Conservation (phyloP, 2,797 vertebrate genomes). For the Siniperca scherzeri region DNA sequence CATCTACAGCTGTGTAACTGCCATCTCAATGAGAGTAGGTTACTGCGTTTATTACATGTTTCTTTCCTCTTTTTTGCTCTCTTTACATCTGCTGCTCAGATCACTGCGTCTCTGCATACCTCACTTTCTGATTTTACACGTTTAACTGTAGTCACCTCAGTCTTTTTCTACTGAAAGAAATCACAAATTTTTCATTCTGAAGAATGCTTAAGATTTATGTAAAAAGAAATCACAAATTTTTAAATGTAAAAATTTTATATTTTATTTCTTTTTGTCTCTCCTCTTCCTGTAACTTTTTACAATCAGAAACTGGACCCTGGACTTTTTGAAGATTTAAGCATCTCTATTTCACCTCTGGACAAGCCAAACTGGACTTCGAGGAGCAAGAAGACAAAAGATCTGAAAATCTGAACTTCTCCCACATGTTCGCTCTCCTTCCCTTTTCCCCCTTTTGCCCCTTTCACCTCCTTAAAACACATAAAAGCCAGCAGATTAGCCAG, state of each 20-base stretch:
- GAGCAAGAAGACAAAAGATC: slow-evolving; percentile 42
- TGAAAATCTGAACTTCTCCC: slow-evolving; percentile 42
- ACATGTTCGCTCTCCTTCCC: slow-evolving; percentile 31
- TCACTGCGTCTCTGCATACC: not conserved
- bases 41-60: slow-evolving; percentile 22
- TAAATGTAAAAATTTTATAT: not conserved
- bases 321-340: slow-evolving; percentile 34
- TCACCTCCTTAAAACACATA: slow-evolving; percentile 51
- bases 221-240: not conserved
- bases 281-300: not conserved
- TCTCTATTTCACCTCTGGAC: slow-evolving; percentile 52
- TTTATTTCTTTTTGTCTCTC: not conserved
- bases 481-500: slow-evolving; percentile 59
- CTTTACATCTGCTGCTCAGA: slow-evolving; percentile 16
- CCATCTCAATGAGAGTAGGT: slow-evolving; percentile 73
- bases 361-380: slow-evolving; percentile 58
- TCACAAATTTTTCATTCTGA: not conserved
- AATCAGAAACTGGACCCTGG: slow-evolving; percentile 65
- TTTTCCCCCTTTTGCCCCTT: not conserved
- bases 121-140: slow-evolving; percentile 6
- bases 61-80: not conserved
- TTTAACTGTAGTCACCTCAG: not conserved
- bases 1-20: slow-evolving; percentile 82
- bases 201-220: not conserved
- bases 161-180: not conserved